These are phyloP conservation scores for Drosophila tani DNA, from an alignment of 1,140 invertebrate species.

Conservation along the genomic window DNA sequence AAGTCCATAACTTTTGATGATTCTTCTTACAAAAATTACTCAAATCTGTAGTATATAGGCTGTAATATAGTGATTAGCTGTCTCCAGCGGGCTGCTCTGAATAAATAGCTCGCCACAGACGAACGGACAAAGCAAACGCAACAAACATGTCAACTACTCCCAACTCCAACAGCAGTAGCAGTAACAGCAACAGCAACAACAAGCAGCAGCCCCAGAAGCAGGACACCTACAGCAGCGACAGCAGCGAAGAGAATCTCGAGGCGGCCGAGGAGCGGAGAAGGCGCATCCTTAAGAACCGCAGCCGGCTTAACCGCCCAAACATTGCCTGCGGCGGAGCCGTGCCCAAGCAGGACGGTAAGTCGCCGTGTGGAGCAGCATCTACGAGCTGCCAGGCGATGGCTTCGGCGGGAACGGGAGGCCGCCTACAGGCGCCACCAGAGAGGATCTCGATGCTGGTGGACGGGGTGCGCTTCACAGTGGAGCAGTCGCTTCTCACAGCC, in stretches of 20 bases:
- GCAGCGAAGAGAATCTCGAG: constrained; percentile 89
- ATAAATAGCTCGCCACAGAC: too few relatives aligned
- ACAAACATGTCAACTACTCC: constrained; percentile 82
- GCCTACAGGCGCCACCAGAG: constrained; percentile 56
- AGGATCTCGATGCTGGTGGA: constrained; percentile 96
- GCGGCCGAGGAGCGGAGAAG: constrained; percentile 87
- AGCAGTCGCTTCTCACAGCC: constrained; percentile 95
- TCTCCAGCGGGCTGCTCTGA: too few relatives aligned
- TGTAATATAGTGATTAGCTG: too few relatives aligned
- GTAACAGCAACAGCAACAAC: constrained; percentile 66
- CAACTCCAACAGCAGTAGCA: constrained; percentile 74
- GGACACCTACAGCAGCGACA: constrained; percentile 87
- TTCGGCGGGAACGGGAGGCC: constrained; percentile 28
- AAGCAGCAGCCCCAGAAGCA: constrained; percentile 61
- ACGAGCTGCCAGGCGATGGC: constrained; percentile 38
- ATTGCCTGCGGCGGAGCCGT: constrained; percentile 61
- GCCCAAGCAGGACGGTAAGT: constrained; percentile 63
- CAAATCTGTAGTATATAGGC: too few relatives aligned
- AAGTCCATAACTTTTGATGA: not conserved
- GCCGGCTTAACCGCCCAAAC: constrained; percentile 50
- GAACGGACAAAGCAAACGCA: constrained; percentile 19
- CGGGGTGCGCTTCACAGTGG: constrained; percentile 96
- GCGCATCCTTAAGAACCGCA: constrained; percentile 88
- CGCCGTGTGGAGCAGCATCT: constrained; percentile 21
- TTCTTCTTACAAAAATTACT: too few relatives aligned